A percentile compares a stretch with the other conserved stretches of the same genome.
Evolutionary conservation across 2,797 vertebrate genomes (phyloP).

Genomic region (Parambassis ranga): DNA sequence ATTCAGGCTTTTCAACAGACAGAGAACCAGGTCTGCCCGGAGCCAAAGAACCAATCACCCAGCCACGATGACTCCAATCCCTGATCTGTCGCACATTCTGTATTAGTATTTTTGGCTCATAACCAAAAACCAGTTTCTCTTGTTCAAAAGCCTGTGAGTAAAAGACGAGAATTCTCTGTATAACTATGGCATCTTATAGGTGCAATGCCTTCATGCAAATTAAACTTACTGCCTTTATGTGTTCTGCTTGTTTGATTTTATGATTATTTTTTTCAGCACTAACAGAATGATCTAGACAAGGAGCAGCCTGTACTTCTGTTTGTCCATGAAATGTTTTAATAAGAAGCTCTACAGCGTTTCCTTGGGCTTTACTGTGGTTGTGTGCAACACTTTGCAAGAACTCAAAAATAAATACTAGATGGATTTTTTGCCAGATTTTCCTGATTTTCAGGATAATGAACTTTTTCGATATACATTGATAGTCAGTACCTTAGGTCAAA

Average conservation of each 20-base stretch:
- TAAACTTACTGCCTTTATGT: constrained; percentile 42
- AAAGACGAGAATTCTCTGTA: constrained; percentile 18
- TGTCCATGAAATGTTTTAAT: constrained; percentile 39
- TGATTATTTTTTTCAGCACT: constrained; percentile 30
- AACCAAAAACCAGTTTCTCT: too few species aligned
- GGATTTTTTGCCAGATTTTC: constrained; percentile 42
- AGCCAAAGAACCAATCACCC: too few species aligned
- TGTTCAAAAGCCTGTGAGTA: too few species aligned
- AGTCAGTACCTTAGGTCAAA: constrained; percentile 60
- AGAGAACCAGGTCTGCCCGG: too few species aligned
- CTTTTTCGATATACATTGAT: constrained; percentile 52
- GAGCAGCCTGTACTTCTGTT: constrained; percentile 34
- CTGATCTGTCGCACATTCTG: too few species aligned
- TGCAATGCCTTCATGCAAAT: constrained; percentile 60
- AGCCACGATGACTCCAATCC: too few species aligned
- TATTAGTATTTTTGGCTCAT: too few species aligned
- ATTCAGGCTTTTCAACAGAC: too few species aligned
- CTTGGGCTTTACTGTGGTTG: constrained; percentile 25
- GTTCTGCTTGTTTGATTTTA: constrained; percentile 19
- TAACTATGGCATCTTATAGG: constrained; percentile 31
- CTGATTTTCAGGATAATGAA: constrained; percentile 30
- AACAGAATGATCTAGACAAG: constrained; percentile 68
- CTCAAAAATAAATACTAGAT: constrained; percentile 68
- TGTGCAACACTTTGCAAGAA: constrained; percentile 75
- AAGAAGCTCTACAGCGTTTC: constrained; percentile 14